phyloP scores from a whole-genome alignment of 2,113 vertebrate species.

The Chroicocephalus ridibundus region DNA sequence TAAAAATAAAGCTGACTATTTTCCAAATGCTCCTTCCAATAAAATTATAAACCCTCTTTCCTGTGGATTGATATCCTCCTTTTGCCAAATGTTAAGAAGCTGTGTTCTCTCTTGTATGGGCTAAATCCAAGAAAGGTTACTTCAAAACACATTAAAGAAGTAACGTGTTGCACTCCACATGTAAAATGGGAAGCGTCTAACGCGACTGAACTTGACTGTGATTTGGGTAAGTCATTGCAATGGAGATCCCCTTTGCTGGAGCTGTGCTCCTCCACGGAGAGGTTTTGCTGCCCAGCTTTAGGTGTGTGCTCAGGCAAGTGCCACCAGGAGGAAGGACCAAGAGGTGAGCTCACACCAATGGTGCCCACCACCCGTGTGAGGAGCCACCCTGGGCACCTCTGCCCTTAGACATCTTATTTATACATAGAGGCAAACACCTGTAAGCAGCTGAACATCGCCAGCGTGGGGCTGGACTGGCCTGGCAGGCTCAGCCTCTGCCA shows the following conservation, averaged over 20 bases:
- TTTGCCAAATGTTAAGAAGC: background rate
- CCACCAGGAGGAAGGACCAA: background rate
- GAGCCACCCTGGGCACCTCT: background rate
- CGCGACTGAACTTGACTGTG: background rate
- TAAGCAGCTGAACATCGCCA: fast-evolving
- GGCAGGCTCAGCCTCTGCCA: background rate
- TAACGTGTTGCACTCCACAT: fast-evolving
- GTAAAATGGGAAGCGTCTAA: background rate
- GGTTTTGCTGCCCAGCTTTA: background rate
- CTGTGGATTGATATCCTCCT: background rate
- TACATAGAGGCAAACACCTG: background rate
- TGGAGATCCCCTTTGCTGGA: background rate
- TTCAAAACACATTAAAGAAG: background rate
- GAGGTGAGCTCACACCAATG: background rate
- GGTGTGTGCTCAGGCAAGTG: fast-evolving
- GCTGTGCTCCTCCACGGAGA: background rate
- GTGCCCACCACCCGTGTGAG: fast-evolving
- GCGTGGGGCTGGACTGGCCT: background rate
- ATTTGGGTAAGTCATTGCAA: background rate
- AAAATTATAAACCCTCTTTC: background rate
- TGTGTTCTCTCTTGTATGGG: background rate
- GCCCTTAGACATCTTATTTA: background rate
- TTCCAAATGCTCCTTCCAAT: background rate
- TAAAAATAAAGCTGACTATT: background rate
- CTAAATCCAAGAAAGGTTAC: background rate